Evolutionary conservation across 1,140 invertebrate genomes (phyloP).

Genomic region (Olivierus martensii): DNA sequence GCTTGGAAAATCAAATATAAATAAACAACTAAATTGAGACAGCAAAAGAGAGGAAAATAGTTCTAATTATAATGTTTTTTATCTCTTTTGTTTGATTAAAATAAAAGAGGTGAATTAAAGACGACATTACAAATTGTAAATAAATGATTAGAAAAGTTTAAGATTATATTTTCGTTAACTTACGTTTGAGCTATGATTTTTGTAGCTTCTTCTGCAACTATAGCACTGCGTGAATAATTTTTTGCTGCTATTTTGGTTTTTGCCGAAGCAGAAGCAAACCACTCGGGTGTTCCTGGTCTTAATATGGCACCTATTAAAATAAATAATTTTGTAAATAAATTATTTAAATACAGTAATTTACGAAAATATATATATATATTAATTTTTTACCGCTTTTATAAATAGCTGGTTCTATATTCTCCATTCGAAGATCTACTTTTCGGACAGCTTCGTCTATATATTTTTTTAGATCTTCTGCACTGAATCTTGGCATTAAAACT

Average conservation of each 20-base stretch:
- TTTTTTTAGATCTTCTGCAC: slow-evolving; percentile 25
- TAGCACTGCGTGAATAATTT: slow-evolving; percentile 36
- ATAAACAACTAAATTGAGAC: no score
- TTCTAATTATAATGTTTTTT: no score
- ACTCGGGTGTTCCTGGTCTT: slow-evolving; percentile 33
- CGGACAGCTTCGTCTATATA: slow-evolving; percentile 14
- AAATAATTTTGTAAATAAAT: no score
- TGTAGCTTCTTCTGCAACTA: slow-evolving; percentile 40
- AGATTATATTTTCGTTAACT: no score
- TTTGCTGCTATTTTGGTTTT: slow-evolving; percentile 32
- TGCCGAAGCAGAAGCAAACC: slow-evolving; percentile 38
- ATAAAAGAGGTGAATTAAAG: no score
- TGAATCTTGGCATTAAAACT: slow-evolving; percentile 28
- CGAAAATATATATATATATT: no score
- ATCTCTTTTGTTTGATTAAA: no score
- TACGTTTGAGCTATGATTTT: slow-evolving; percentile 36
- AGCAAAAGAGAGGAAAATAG: no score
- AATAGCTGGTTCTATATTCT: slow-evolving; percentile 17
- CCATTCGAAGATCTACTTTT: slow-evolving; percentile 7
- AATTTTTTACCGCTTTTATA: slow-evolving; percentile 17
- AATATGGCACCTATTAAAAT: slow-evolving; percentile 27
- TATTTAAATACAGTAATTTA: no score
- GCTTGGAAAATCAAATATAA: no score
- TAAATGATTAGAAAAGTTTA: no score
- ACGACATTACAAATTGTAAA: no score